These are phyloP conservation scores for Blastobasis lacticolella DNA, from an alignment of 2,888 invertebrate genomes.

Conservation along the genomic window DNA sequence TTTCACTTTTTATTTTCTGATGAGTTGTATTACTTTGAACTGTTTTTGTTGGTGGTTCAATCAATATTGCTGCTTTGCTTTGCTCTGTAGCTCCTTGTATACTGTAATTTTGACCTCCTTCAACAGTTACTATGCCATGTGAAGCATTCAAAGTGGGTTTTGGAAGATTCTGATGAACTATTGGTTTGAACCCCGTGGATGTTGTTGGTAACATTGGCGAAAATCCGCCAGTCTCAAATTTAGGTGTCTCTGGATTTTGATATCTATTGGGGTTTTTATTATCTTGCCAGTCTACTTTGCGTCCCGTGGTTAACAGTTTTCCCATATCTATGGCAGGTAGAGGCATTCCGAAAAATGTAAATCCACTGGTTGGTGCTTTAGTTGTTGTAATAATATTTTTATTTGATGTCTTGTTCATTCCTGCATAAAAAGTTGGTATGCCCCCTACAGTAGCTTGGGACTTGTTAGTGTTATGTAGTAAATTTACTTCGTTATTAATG, in stretches of 20 bases:
- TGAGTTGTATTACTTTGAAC: constrained; percentile 46
- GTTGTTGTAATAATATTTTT: constrained; percentile 41
- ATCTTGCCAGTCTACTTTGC: constrained; percentile 63
- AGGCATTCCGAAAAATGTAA: constrained; percentile 90
- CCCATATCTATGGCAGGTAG: constrained; percentile 82
- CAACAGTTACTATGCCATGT: constrained; percentile 16
- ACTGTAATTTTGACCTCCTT: constrained; percentile 26
- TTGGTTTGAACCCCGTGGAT: constrained; percentile 82
- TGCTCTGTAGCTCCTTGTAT: constrained; percentile 33
- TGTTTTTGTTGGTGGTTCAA: constrained; percentile 33
- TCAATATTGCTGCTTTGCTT: constrained; percentile 28
- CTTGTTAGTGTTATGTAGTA: constrained; percentile 36
- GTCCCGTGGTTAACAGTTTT: constrained; percentile 73
- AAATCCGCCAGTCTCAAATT: constrained; percentile 85
- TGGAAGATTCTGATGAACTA: constrained; percentile 63
- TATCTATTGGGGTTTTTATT: constrained; percentile 50
- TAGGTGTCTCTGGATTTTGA: constrained; percentile 65
- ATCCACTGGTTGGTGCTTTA: constrained; percentile 71
- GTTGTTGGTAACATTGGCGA: constrained; percentile 82
- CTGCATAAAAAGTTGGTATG: constrained; percentile 69
- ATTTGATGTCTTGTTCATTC: constrained; percentile 46
- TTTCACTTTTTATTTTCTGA: constrained; percentile 57
- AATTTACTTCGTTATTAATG: constrained; percentile 43
- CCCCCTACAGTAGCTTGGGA: constrained; percentile 70
- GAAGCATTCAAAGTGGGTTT: constrained; percentile 32